phyloP scores from a whole-genome alignment of 2,888 invertebrate species.

The Eupithecia inturbata region DNA sequence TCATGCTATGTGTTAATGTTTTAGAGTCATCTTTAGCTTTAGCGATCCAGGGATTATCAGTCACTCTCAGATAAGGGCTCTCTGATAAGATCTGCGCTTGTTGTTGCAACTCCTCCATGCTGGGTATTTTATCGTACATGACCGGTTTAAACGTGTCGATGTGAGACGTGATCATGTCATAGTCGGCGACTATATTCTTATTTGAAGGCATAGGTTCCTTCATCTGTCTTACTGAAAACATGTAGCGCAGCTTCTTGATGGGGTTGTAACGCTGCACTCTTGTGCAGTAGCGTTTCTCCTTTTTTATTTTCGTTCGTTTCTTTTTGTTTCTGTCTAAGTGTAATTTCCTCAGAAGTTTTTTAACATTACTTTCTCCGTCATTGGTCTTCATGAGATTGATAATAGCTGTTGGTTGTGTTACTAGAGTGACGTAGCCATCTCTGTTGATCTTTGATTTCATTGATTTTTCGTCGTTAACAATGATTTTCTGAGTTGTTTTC shows the following conservation, averaged over 20 bases:
- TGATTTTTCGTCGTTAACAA: neutral
- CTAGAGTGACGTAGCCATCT: constrained; percentile 55
- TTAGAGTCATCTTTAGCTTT: neutral
- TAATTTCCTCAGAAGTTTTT: constrained; percentile 48
- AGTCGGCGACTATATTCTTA: constrained; percentile 44
- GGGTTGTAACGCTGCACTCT: constrained; percentile 59
- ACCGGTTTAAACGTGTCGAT: constrained; percentile 48
- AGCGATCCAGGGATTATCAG: neutral
- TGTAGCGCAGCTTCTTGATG: constrained; percentile 57
- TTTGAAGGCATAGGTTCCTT: constrained; percentile 30
- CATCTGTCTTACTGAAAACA: constrained; percentile 48
- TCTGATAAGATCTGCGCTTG: constrained; percentile 60
- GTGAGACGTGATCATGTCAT: constrained; percentile 48
- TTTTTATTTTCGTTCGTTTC: constrained; percentile 39
- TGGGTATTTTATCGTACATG: constrained; percentile 46
- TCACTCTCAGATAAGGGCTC: neutral
- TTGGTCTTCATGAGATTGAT: constrained; percentile 48
- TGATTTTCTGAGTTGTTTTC: constrained; percentile 6
- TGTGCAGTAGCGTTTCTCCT: constrained; percentile 43
- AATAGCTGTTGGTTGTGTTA: constrained; percentile 54
- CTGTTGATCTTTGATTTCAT: constrained; percentile 22
- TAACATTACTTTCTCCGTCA: constrained; percentile 37
- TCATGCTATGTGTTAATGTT: neutral
- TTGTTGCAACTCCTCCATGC: constrained; percentile 52
- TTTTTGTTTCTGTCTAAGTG: constrained; percentile 45